These are phyloP conservation scores for Myripristis murdjan DNA, from an alignment of 2,797 vertebrate genomes.

Conservation along the genomic window DNA sequence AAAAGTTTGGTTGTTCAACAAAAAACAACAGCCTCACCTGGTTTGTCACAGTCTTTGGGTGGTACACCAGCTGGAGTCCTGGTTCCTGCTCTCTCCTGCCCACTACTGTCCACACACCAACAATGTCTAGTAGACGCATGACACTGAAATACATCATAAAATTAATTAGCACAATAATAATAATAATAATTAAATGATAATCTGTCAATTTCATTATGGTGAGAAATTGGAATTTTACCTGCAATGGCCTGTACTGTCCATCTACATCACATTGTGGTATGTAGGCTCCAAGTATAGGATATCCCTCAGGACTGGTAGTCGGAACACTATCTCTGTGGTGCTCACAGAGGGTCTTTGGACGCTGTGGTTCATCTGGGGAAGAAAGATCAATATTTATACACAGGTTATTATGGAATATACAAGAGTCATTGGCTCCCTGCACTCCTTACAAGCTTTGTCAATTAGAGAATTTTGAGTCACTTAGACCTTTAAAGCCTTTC, in stretches of 20 bases:
- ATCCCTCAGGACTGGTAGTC: slow-evolving; percentile 40
- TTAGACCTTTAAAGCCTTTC: too few species aligned
- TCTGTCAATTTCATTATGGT: neutral
- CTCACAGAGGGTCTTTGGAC: slow-evolving; percentile 77
- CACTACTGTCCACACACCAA: slow-evolving; percentile 84
- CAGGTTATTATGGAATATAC: too few species aligned
- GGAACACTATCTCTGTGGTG: slow-evolving; percentile 71
- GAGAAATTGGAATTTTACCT: slow-evolving; percentile 40
- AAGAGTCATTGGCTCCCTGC: too few species aligned
- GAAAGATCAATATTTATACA: neutral
- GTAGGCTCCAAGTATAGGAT: slow-evolving; percentile 49
- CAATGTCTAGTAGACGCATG: slow-evolving; percentile 83
- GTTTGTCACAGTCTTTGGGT: slow-evolving; percentile 64
- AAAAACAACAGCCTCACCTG: slow-evolving; percentile 70
- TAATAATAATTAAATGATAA: neutral
- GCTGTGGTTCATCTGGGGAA: slow-evolving; percentile 43
- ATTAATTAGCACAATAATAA: neutral
- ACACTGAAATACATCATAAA: slow-evolving; percentile 68
- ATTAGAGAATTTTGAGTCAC: too few species aligned
- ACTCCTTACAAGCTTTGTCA: too few species aligned
- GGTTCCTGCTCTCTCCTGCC: slow-evolving; percentile 81
- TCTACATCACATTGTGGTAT: slow-evolving; percentile 78
- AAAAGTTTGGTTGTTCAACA: too few species aligned
- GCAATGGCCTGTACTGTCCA: slow-evolving; percentile 84
- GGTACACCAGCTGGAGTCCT: slow-evolving; percentile 64